phyloP scores from a whole-genome alignment of 2,113 vertebrate genomes.

The Microcebus lehilahytsara region DNA sequence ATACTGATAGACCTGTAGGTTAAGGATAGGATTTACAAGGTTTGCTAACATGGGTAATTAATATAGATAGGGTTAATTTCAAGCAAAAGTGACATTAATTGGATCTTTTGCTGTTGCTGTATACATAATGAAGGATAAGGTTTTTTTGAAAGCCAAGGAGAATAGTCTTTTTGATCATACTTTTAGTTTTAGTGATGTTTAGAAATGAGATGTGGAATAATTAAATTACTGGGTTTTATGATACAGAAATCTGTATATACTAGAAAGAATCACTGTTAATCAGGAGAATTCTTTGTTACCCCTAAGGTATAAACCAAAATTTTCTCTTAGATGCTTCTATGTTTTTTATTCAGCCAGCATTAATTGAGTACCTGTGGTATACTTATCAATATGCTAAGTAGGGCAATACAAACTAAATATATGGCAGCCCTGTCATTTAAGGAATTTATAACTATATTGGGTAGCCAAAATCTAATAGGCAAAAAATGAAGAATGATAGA shows the following conservation, averaged over 20 bases:
- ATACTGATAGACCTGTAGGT: not conserved
- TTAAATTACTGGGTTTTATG: not conserved
- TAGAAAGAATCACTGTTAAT: not conserved
- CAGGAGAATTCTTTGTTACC: not conserved
- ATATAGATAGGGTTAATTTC: conserved; percentile 20
- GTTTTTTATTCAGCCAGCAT: not conserved
- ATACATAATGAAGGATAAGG: conserved; percentile 4
- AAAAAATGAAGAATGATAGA: conserved; percentile 2
- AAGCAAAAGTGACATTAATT: not conserved
- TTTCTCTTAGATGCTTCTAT: conserved; percentile 24
- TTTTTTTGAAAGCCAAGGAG: not conserved
- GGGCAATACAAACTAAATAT: not conserved
- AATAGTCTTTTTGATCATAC: not conserved
- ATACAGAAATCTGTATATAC: not conserved
- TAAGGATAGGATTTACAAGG: not conserved
- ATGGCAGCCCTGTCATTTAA: not conserved
- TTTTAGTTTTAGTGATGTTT: not conserved
- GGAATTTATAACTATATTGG: not conserved
- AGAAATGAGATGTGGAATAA: not conserved
- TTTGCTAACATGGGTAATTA: not conserved
- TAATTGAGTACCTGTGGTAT: not conserved
- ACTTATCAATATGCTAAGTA: not conserved
- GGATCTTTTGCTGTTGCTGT: not conserved
- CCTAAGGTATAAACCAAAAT: not conserved
- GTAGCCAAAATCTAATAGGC: not conserved